Conservation (phyloP, 2,888 invertebrate genomes). For the Helobdella robusta region DNA sequence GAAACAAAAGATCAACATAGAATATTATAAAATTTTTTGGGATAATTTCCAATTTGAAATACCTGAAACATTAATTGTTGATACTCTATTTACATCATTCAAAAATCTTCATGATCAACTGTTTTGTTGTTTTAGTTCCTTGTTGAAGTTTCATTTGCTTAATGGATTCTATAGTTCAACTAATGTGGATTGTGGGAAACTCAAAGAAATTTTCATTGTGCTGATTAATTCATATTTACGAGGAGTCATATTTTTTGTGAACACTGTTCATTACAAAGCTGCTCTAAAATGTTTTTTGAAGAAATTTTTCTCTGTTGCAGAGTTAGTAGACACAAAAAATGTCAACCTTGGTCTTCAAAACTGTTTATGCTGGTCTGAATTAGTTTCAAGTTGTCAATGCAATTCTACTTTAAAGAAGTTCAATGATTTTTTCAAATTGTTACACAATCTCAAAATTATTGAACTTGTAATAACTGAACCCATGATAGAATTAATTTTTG, state of each 20-base stretch:
- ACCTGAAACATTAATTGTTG: background rate
- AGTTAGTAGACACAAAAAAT: background rate
- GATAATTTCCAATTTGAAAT: slow-evolving; percentile 1
- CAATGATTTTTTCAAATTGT: slow-evolving; percentile 65
- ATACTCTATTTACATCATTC: background rate
- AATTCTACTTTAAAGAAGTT: slow-evolving; percentile 62
- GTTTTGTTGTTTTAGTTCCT: background rate
- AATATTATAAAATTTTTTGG: slow-evolving; percentile 10
- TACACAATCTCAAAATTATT: slow-evolving; percentile 58
- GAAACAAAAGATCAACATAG: background rate
- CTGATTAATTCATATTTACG: background rate
- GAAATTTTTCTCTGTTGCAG: background rate
- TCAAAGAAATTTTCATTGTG: background rate
- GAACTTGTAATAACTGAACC: slow-evolving; percentile 77
- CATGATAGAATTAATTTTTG: slow-evolving; percentile 70
- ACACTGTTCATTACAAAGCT: background rate
- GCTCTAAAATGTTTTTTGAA: background rate
- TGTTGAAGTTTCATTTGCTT: background rate
- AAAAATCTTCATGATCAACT: background rate
- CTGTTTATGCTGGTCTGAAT: background rate
- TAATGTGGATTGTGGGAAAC: background rate
- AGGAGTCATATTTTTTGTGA: slow-evolving; percentile 1
- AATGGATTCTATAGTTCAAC: background rate
- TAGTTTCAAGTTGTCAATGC: slow-evolving; percentile 55
- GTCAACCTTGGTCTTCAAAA: background rate